Evolutionary conservation across 1,140 invertebrate genomes (phyloP).

Genomic region (Pseudomyrmex pallidus): DNA sequence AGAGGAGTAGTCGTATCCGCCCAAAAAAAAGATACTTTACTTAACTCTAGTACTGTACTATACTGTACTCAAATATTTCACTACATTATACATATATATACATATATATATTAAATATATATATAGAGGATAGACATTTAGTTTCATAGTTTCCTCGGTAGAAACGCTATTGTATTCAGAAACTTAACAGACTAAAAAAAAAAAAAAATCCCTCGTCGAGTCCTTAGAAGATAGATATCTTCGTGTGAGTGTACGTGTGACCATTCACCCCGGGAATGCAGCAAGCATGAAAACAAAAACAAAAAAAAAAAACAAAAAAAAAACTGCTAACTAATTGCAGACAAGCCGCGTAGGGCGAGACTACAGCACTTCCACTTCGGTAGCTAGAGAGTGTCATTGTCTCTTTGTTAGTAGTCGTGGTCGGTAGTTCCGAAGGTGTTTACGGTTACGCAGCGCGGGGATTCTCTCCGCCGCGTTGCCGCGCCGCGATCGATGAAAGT

Average conservation of each 20-base stretch:
- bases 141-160: constrained; percentile 78
- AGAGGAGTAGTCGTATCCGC: constrained; percentile 85
- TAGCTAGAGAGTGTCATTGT: constrained; percentile 27
- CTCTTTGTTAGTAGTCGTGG: constrained; percentile 19
- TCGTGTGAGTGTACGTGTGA: constrained; percentile 57
- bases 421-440: constrained; percentile 11
- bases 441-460: constrained; percentile 16
- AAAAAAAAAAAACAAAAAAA: too few relatives aligned
- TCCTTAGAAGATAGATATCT: constrained; percentile 59
- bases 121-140: constrained; percentile 76
- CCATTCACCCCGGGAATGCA: constrained; percentile 48
- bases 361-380: not conserved
- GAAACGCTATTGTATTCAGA: constrained; percentile 63
- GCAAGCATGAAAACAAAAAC: not conserved
- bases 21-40: constrained; percentile 79
- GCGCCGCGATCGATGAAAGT: constrained; percentile 62
- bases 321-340: not conserved
- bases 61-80: constrained; percentile 69
- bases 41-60: constrained; percentile 62
- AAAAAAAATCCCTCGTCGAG: constrained; percentile 64
- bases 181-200: constrained; percentile 60
- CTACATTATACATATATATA: constrained; percentile 73
- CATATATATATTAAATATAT: constrained; percentile 73
- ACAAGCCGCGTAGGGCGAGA: constrained; percentile 1
- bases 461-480: not conserved